These are phyloP conservation scores for Rhinopomastus cyanomelas DNA, from an alignment of 2,113 vertebrate genomes.

Conservation along the genomic window DNA sequence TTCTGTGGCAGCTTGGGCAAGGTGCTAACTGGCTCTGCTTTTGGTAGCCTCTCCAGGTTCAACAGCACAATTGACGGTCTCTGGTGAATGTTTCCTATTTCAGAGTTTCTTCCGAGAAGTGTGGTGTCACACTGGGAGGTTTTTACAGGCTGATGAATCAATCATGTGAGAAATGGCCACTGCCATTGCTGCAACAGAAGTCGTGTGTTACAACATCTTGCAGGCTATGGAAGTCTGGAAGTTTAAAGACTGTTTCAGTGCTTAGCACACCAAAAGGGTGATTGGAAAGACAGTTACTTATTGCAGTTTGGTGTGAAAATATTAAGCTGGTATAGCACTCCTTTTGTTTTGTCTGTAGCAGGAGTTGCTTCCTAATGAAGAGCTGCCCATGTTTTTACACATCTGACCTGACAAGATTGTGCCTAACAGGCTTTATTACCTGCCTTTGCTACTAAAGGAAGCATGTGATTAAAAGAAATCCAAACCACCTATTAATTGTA, in stretches of 20 bases:
- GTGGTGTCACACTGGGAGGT: not conserved
- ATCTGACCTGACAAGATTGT: not conserved
- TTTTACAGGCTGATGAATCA: not conserved
- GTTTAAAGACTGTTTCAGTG: not conserved
- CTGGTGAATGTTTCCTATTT: not conserved
- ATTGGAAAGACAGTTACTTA: not conserved
- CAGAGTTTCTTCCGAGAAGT: not conserved
- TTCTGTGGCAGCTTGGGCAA: not conserved
- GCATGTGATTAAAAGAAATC: not conserved
- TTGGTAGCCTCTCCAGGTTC: not conserved
- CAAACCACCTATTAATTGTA: not conserved
- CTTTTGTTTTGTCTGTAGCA: not conserved
- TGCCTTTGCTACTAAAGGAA: slow-evolving; percentile 4
- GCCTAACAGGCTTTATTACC: not conserved
- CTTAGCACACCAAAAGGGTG: not conserved
- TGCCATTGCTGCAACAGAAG: not conserved
- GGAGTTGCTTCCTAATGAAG: not conserved
- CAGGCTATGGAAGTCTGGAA: not conserved
- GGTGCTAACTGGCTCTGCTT: not conserved
- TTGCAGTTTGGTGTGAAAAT: not conserved
- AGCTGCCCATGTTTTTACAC: not conserved
- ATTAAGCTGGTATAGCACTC: not conserved
- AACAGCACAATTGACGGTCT: fast-evolving
- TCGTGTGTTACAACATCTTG: not conserved
- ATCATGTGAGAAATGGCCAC: not conserved